Percentiles rank a stretch among this genome's conserved stretches.
Evolutionary conservation across 2,113 vertebrate species (phyloP).

Genomic region (Astur gentilis): DNA sequence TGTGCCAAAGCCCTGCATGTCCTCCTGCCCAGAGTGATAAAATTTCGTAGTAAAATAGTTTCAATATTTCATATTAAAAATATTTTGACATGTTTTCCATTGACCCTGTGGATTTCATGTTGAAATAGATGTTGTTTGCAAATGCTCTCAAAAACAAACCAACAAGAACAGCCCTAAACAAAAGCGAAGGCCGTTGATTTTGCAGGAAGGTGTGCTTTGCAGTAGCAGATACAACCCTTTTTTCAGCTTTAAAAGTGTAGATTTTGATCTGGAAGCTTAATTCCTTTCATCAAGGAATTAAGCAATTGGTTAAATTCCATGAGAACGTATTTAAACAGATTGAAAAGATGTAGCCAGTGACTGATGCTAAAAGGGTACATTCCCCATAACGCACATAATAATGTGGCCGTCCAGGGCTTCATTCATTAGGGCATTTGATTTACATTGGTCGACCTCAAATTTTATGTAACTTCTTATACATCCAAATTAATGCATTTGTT

Average conservation of each 20-base stretch:
- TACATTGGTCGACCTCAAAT: constrained; percentile 20
- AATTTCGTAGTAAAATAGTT: no score
- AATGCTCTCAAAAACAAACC: background rate
- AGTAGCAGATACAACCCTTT: background rate
- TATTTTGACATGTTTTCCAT: background rate
- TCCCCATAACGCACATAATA: constrained; percentile 35
- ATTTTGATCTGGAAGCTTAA: background rate
- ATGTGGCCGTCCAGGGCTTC: background rate
- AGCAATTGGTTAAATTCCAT: background rate
- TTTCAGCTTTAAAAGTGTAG: background rate
- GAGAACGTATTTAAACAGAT: background rate
- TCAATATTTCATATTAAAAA: background rate
- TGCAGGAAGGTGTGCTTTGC: background rate
- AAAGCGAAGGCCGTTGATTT: background rate
- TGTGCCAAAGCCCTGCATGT: background rate
- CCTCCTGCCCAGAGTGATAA: background rate
- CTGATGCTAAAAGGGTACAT: background rate
- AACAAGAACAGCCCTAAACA: background rate
- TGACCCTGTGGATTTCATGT: background rate
- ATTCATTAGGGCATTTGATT: background rate
- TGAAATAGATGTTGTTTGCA: background rate
- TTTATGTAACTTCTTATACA: background rate
- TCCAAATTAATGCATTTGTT: constrained; percentile 31
- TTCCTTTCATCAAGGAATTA: constrained; percentile 27
- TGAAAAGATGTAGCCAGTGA: background rate